A percentile compares a stretch with the other conserved stretches of the same genome.
These are phyloP conservation scores for Hedya salicella DNA, from an alignment of 2,888 invertebrate genomes.

Conservation along the genomic window DNA sequence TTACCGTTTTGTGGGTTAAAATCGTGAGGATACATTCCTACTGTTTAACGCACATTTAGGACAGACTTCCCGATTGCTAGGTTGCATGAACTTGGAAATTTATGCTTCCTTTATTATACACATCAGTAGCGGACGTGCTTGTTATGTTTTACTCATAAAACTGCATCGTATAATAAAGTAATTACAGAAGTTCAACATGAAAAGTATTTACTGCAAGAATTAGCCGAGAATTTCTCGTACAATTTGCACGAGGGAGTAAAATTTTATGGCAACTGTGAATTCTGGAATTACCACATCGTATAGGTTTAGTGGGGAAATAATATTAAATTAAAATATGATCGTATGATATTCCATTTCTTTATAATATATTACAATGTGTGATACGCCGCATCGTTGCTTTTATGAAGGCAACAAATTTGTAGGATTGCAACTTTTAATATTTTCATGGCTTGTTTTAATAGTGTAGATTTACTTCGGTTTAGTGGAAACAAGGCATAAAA, in stretches of 20 bases:
- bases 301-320: background rate
- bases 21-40: background rate
- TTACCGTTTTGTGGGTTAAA: background rate
- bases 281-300: constrained; percentile 5
- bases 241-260: constrained; percentile 1
- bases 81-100: background rate
- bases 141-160: constrained; percentile 15
- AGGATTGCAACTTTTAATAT: constrained; percentile 56
- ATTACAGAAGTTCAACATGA: constrained; percentile 6
- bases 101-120: background rate
- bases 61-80: background rate
- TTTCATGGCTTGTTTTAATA: constrained; percentile 52
- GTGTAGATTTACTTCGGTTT: constrained; percentile 56
- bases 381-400: constrained; percentile 47
- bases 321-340: constrained; percentile 59
- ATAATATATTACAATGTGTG: constrained; percentile 29
- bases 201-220: constrained; percentile 15
- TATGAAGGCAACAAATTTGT: constrained; percentile 67
- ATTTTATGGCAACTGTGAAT: constrained; percentile 17
- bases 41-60: background rate
- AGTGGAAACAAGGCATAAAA: constrained; percentile 55
- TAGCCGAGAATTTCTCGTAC: background rate
- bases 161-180: constrained; percentile 14
- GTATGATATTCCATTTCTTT: constrained; percentile 53
- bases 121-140: background rate